Evolutionary conservation across 2,888 invertebrate species (phyloP).

Genomic region (Orgyia antiqua): DNA sequence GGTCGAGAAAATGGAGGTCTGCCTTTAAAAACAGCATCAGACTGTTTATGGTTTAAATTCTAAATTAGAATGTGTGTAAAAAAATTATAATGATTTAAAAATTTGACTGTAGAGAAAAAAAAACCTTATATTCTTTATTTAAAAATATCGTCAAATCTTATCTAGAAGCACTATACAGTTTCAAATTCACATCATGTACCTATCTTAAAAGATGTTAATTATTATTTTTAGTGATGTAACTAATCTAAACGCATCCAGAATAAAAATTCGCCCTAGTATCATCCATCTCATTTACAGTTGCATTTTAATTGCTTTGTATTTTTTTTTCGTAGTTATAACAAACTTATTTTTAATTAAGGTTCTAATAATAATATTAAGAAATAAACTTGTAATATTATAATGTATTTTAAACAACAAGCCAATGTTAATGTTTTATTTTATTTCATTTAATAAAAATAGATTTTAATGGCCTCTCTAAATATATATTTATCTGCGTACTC

Average conservation of each 20-base stretch:
- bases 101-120: too few species aligned
- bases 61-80: too few species aligned
- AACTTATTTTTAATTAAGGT: conserved; percentile 48
- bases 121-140: too few species aligned
- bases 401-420: conserved; percentile 41
- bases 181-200: too few species aligned
- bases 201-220: too few species aligned
- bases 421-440: conserved; percentile 51
- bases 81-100: too few species aligned
- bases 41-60: too few species aligned
- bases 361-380: conserved; percentile 44
- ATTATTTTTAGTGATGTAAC: conserved; percentile 19
- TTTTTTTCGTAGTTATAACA: conserved; percentile 33
- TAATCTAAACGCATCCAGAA: conserved; percentile 27
- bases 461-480: conserved; percentile 71
- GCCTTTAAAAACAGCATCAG: too few species aligned
- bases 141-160: too few species aligned
- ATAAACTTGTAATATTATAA: conserved; percentile 36
- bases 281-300: conserved; percentile 54
- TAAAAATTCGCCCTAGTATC: conserved; percentile 45
- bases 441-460: conserved; percentile 51
- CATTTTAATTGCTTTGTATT: conserved; percentile 59
- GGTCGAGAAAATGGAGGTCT: too few species aligned
- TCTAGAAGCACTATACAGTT: too few species aligned
- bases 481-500: conserved; percentile 59